Percentiles rank a stretch among this genome's conserved stretches.
Evolutionary conservation across 1,140 invertebrate genomes (phyloP).

Genomic region (Nephila pilipes): DNA sequence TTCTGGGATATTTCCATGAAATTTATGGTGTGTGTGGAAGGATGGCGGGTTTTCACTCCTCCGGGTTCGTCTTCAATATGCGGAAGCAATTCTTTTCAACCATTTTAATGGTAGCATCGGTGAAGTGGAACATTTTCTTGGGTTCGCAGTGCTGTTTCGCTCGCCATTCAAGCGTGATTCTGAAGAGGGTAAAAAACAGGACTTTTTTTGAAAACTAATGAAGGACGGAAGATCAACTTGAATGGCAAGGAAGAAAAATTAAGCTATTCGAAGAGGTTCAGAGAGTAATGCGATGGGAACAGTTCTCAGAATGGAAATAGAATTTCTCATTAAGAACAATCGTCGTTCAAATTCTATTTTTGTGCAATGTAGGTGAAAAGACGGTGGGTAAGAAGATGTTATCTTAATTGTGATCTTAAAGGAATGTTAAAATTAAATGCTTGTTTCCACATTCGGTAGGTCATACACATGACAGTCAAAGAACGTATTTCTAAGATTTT

Average conservation of each 20-base stretch:
- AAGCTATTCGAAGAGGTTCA: neutral
- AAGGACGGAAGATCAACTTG: conserved; percentile 14
- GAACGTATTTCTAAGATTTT: too few species aligned
- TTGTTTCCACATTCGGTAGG: too few species aligned
- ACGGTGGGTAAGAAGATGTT: neutral
- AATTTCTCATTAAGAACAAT: neutral
- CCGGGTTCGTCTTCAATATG: neutral
- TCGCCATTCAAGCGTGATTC: conserved; percentile 4
- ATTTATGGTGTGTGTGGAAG: conserved; percentile 3
- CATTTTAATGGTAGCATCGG: neutral
- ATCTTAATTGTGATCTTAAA: neutral
- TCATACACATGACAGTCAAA: too few species aligned
- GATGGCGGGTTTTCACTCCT: neutral
- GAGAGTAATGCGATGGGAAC: neutral
- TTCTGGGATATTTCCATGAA: neutral
- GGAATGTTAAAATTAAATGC: too few species aligned
- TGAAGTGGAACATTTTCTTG: conserved; percentile 15
- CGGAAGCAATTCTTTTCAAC: conserved; percentile 44
- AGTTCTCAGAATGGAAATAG: conserved; percentile 3
- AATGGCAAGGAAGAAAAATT: neutral
- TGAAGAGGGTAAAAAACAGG: neutral
- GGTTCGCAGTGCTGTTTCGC: conserved; percentile 11
- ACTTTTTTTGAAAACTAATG: conserved; percentile 16
- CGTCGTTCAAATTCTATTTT: neutral
- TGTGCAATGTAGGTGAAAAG: neutral